These are phyloP conservation scores for Pogona vitticeps DNA, from an alignment of 2,113 vertebrate species.

Conservation along the genomic window DNA sequence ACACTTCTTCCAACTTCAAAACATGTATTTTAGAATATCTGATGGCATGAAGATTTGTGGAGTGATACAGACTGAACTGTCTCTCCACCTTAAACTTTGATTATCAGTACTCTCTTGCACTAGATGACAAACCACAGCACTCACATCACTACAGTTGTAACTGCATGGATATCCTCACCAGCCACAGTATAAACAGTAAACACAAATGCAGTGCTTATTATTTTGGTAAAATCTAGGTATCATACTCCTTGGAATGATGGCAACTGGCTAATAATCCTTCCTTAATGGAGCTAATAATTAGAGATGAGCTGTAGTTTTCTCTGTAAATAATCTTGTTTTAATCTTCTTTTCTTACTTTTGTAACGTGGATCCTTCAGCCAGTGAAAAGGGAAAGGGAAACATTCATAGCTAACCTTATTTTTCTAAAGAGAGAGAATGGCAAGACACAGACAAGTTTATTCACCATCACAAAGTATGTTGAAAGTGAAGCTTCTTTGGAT, in stretches of 20 bases:
- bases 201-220: no score
- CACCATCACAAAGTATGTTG: not conserved
- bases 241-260: no score
- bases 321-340: not conserved
- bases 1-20: not conserved
- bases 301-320: not conserved
- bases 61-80: not conserved
- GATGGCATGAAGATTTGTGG: not conserved
- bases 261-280: not conserved
- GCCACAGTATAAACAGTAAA: not conserved
- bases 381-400: not conserved
- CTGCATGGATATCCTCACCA: not conserved
- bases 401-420: not conserved
- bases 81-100: not conserved
- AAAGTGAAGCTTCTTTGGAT: not conserved
- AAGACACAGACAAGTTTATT: not conserved
- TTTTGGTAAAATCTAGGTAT: no score
- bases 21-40: not conserved
- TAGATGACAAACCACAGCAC: not conserved
- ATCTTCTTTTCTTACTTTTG: not conserved
- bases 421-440: not conserved
- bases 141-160: not conserved
- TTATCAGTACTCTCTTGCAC: not conserved
- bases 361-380: not conserved
- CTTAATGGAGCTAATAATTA: not conserved